Evolutionary conservation across 2,888 invertebrate species (phyloP).

Genomic region (Steinernema carpocapsae): DNA sequence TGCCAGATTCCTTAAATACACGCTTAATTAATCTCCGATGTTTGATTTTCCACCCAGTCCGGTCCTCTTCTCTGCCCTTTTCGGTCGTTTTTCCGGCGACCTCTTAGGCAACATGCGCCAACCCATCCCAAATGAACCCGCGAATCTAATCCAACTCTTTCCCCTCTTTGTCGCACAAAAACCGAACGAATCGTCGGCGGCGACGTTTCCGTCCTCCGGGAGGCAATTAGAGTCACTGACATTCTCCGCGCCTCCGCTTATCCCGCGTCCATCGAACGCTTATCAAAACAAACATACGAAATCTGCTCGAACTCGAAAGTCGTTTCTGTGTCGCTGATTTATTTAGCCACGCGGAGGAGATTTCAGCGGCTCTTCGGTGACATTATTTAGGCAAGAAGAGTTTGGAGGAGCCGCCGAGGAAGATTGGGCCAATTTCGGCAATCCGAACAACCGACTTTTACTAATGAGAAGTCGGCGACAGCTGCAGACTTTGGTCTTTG

Average conservation of each 20-base stretch:
- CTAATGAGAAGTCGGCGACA: constrained; percentile 12
- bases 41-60: background rate
- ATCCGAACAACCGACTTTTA: background rate
- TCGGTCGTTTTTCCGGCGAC: background rate
- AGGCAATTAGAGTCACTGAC: constrained; percentile 5
- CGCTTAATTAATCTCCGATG: no score
- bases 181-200: no score
- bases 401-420: no score
- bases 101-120: background rate
- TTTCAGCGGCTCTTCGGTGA: background rate
- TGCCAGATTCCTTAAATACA: no score
- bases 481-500: constrained; percentile 18
- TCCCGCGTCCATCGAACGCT: background rate
- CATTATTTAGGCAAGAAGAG: background rate
- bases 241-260: background rate
- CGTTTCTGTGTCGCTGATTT: background rate
- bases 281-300: constrained; percentile 6
- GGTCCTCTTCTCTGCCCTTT: background rate
- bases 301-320: background rate
- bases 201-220: constrained; percentile 6
- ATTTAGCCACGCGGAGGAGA: background rate
- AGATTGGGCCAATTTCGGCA: no score
- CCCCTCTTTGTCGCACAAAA: background rate
- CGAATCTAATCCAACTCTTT: background rate
- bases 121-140: no score